Base-by-base conservation (phyloP, 2,888 invertebrate species). In the Acanthopleura granulata region DNA sequence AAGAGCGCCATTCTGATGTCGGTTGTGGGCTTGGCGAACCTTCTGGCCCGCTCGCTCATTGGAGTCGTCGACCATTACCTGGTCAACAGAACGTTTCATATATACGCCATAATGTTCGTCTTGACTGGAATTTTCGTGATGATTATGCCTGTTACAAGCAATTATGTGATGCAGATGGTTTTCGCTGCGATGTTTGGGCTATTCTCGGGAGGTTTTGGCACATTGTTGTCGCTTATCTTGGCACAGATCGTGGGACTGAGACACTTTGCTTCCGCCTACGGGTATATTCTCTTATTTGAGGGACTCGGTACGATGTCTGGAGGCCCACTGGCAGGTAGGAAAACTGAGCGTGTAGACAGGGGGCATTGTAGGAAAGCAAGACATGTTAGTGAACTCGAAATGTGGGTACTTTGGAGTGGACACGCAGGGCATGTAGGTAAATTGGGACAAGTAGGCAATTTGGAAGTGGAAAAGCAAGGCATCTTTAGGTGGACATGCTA, bases 321-420 rank as follows among this genome's bases (percentile, higher is more conserved):
- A 9, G 83, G 80, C n/a, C 83, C 83, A 12, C 25, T 82, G 1
- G 82, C 85, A 75, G 84, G 85, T 85, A 74, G 76, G 72, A 3
- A 40, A 9, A 40, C 9, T 40, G 40, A 40, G 40, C n/a, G n/a
- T n/a, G n/a, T n/a, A n/a, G n/a, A n/a, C n/a, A n/a, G n/a, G n/a
- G n/a, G n/a, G n/a, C n/a, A n/a, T n/a, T n/a, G n/a, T n/a, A n/a
- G n/a, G n/a, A n/a, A n/a, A n/a, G n/a, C n/a, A n/a, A n/a, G n/a
- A n/a, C n/a, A n/a, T n/a, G n/a, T n/a, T n/a, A n/a, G n/a, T n/a
- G n/a, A n/a, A n/a, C n/a, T n/a, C n/a, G n/a, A n/a, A n/a, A n/a
- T n/a, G n/a, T n/a, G n/a, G n/a, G n/a, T n/a, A n/a, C n/a, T n/a
- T n/a, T 40, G 40, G 9, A 40, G 40, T 40, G 40, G 40, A 9